Conservation (phyloP, 2,797 vertebrate species). For the Cottoperca gobio region DNA sequence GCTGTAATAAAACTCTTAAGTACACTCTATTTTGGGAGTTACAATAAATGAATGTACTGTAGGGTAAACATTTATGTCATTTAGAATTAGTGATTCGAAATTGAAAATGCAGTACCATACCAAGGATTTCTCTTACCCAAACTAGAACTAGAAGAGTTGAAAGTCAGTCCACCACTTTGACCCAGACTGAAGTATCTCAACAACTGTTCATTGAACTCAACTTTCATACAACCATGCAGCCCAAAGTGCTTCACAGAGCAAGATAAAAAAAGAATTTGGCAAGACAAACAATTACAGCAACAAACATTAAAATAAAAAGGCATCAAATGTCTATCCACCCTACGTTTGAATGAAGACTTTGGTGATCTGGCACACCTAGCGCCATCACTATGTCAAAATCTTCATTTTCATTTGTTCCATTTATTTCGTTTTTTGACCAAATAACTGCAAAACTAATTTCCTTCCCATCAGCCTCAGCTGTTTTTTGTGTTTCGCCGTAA, state of each 20-base stretch:
- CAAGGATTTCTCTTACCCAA: neutral
- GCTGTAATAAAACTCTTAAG: neutral
- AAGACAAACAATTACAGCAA: too few relatives aligned
- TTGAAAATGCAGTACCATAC: neutral
- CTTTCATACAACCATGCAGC: too few relatives aligned
- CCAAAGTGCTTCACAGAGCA: too few relatives aligned
- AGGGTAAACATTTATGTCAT: neutral
- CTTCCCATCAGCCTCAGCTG: too few relatives aligned
- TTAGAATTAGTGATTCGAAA: neutral
- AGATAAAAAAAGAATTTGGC: too few relatives aligned
- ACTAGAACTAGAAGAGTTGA: neutral
- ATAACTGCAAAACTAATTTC: neutral
- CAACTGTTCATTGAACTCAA: too few relatives aligned
- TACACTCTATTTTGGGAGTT: neutral
- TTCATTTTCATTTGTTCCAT: neutral
- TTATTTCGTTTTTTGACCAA: neutral
- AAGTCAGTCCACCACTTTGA: neutral
- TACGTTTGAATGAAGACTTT: neutral
- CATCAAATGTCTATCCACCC: too few relatives aligned
- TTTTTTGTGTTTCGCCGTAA: too few relatives aligned
- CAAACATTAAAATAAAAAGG: too few relatives aligned
- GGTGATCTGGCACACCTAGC: neutral
- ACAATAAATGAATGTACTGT: neutral
- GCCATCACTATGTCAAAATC: neutral
- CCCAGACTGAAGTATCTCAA: neutral